Evolutionary conservation across 1,140 invertebrate species (phyloP), one percentile per base, ranked within the genome.

Genomic region (Tyrophagus putrescentiae): DNA sequence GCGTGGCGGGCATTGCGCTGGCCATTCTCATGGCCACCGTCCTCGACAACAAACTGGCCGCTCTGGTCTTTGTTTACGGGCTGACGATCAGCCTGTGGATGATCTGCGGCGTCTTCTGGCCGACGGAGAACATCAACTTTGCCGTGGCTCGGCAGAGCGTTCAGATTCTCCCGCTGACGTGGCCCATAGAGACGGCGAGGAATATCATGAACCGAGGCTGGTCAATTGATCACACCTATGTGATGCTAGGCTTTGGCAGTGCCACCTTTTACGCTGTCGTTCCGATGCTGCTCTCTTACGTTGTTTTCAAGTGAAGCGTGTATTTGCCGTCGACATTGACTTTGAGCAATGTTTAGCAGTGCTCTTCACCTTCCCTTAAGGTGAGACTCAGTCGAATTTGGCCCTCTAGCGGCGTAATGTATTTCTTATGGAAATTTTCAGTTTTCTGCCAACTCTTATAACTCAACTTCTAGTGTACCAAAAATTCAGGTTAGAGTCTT

Each of bases 1-100:
- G 88, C 4, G 70, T 92, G 0, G 90, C 88, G 70, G 92, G 91
- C 65, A 95, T 95, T 90, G 84, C 83, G 62, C 91, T 92, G 67
- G 85, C 88, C 66, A 85, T 94, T 67, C 82, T 92, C 0, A 87
- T 93, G 21, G 87, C 89, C 0, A 84, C 83, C 31, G 73, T 84
- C 3, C 90, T 87, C 68, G 85, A 89, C 21, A 86, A 84, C 6
- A 91, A 96, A 73, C 79, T 85, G 58, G 87, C 85, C 5, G 90
- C 91, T 0, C 91, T 0, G 92, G 94, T 70, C 72, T 93, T 62
- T 86, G 90, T 0, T 78, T 96, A 25, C n/a, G 52, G 2, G 87
- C 85, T 4, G 93, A 95, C 70, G 79, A 95, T 63, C 91, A 91
- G 0, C 89, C 89, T 68, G 80, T 96, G 11, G 45, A 79, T 93